phyloP scores from a whole-genome alignment of 2,797 vertebrate species.

The Acrossocheilus fasciatus region DNA sequence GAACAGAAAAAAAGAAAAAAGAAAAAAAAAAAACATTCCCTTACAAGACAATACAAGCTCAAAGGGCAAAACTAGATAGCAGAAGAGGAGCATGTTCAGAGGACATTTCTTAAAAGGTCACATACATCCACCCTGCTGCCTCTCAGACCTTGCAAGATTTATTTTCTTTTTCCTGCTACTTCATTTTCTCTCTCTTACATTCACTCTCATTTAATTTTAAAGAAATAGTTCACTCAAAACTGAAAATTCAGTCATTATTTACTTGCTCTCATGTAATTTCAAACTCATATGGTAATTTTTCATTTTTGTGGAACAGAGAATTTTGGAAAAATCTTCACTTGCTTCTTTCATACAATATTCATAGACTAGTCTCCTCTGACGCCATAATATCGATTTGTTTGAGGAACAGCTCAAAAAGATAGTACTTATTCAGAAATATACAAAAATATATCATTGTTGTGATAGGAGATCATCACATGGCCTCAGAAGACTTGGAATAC shows the following conservation, averaged over 20 bases:
- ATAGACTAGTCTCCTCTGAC: neutral
- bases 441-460: neutral
- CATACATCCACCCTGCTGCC: neutral
- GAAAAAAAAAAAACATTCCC: neutral
- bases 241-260: neutral
- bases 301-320: neutral
- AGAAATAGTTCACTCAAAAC: neutral
- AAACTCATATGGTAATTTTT: neutral
- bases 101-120: slow-evolving; percentile 49
- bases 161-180: slow-evolving; percentile 18
- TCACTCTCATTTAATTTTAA: neutral
- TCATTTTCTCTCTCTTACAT: neutral
- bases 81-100: slow-evolving; percentile 20
- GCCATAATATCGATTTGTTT: neutral
- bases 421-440: neutral
- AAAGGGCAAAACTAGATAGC: slow-evolving; percentile 21
- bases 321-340: neutral
- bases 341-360: neutral
- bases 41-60: slow-evolving; percentile 28
- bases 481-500: neutral
- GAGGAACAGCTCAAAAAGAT: neutral
- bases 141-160: slow-evolving; percentile 3
- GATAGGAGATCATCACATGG: neutral
- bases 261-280: neutral
- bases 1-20: slow-evolving; percentile 1